Evolutionary conservation across 1,140 invertebrate genomes (phyloP).

Genomic region (Eriosoma lanigerum): DNA sequence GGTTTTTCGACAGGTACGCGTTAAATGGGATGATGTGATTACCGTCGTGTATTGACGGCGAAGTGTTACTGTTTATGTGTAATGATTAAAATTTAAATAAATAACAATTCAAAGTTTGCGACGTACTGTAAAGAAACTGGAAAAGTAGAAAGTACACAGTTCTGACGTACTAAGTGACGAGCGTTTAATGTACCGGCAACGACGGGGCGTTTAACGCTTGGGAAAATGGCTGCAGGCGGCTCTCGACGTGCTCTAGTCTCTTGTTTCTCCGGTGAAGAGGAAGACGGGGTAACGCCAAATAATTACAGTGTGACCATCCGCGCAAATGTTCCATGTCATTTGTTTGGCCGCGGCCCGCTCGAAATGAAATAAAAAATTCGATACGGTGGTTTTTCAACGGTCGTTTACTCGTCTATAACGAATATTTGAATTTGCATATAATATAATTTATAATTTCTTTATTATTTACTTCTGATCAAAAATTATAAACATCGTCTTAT

Average conservation of each 20-base stretch:
- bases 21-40: neutral
- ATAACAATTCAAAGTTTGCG: neutral
- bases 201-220: neutral
- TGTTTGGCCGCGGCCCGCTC: too few species aligned
- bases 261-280: neutral
- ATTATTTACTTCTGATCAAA: too few species aligned
- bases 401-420: too few species aligned
- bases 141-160: too few species aligned
- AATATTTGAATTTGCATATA: too few species aligned
- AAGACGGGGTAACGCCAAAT: slow-evolving; percentile 30
- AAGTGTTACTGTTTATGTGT: too few species aligned
- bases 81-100: neutral
- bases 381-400: too few species aligned
- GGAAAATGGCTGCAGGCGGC: slow-evolving; percentile 21
- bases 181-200: neutral
- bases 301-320: slow-evolving; percentile 21
- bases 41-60: neutral
- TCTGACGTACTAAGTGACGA: too few species aligned
- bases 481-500: too few species aligned
- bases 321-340: slow-evolving; percentile 1
- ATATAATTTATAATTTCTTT: too few species aligned
- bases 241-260: neutral
- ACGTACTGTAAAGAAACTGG: neutral
- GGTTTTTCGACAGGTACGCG: neutral
- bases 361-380: too few species aligned